phyloP scores from a whole-genome alignment of 1,140 invertebrate genomes.

The Sipha flava region DNA sequence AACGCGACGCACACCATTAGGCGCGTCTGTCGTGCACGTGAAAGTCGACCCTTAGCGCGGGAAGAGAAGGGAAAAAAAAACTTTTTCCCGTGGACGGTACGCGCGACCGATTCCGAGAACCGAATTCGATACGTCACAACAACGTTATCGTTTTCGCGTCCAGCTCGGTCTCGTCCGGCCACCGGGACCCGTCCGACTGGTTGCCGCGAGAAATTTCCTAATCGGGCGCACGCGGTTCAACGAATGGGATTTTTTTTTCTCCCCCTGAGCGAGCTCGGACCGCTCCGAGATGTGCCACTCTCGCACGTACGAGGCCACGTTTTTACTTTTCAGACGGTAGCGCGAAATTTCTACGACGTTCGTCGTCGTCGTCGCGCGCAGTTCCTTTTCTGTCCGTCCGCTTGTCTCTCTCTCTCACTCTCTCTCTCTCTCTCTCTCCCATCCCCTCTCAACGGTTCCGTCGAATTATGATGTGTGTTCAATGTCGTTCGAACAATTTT shows the following conservation, averaged over 20 bases:
- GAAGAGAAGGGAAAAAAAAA: neutral
- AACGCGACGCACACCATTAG: neutral
- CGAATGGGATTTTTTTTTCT: neutral
- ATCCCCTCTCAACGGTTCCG: no score
- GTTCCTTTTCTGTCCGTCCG: neutral
- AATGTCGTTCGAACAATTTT: no score
- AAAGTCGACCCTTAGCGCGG: neutral
- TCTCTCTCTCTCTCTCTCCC: no score
- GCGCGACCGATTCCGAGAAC: neutral
- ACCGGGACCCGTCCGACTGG: constrained; percentile 16
- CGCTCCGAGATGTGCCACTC: no score
- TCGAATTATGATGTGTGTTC: no score
- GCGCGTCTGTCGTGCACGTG: neutral
- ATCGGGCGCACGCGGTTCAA: neutral
- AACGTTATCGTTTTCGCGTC: neutral
- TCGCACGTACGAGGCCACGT: no score
- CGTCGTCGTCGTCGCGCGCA: neutral
- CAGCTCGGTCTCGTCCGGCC: neutral
- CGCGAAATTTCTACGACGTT: neutral
- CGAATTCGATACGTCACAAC: neutral
- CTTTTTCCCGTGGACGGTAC: neutral
- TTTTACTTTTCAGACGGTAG: neutral
- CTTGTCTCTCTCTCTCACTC: no score
- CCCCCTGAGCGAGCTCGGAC: no score
- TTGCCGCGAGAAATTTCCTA: constrained; percentile 3